These are phyloP conservation scores for Autographa pulchrina DNA, from an alignment of 2,888 invertebrate species.

Conservation along the genomic window DNA sequence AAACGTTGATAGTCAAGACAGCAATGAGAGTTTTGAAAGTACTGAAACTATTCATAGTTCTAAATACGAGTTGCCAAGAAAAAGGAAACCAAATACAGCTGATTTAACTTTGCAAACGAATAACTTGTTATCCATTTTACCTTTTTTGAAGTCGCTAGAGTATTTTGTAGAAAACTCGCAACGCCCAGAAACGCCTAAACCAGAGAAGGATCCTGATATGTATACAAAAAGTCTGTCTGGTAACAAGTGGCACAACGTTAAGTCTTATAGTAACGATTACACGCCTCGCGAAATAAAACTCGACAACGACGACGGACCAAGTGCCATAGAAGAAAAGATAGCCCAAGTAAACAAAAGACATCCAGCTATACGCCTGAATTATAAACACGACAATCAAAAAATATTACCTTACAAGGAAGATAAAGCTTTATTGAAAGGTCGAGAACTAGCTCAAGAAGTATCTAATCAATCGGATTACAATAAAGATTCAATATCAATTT, in stretches of 20 bases:
- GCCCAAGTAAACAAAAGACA: slow-evolving; percentile 65
- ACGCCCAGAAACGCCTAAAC: slow-evolving; percentile 48
- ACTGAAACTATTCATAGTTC: slow-evolving; percentile 42
- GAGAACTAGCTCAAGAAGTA: slow-evolving; percentile 72
- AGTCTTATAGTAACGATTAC: slow-evolving; percentile 78
- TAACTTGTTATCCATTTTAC: slow-evolving; percentile 71
- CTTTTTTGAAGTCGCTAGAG: slow-evolving; percentile 79
- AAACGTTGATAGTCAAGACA: slow-evolving; percentile 57
- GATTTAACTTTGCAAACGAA: slow-evolving; percentile 61
- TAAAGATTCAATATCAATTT: slow-evolving; percentile 70
- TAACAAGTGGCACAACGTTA: slow-evolving; percentile 84
- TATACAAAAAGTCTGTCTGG: slow-evolving; percentile 73
- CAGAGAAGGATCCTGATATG: slow-evolving; percentile 61
- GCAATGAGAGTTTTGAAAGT: slow-evolving; percentile 56
- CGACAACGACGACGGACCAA: slow-evolving; percentile 58
- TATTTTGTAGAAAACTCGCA: slow-evolving; percentile 68
- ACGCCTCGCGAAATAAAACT: slow-evolving; percentile 74
- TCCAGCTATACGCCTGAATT: slow-evolving; percentile 72
- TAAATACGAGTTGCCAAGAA: slow-evolving; percentile 45
- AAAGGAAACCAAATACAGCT: slow-evolving; percentile 48
- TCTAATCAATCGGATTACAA: slow-evolving; percentile 73
- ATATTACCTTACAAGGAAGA: slow-evolving; percentile 62
- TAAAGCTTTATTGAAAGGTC: slow-evolving; percentile 66
- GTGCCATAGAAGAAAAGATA: slow-evolving; percentile 59
- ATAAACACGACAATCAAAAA: slow-evolving; percentile 70